Conservation (phyloP, 2,113 vertebrate species). For the Rissa tridactyla region DNA sequence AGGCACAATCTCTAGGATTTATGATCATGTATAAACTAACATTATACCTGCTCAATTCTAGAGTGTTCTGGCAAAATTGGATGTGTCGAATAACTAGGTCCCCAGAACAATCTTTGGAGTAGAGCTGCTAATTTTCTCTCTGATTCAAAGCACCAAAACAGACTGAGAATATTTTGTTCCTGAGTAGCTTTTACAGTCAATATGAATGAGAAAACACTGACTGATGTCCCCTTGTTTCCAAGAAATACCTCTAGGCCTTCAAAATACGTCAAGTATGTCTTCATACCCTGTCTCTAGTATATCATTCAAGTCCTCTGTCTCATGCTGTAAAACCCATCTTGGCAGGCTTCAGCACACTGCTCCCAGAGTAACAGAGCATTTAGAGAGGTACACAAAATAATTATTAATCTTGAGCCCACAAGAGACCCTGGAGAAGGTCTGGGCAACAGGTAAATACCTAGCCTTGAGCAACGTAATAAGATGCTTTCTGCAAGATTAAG, state of each 20-base stretch:
- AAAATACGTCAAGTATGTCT: neutral
- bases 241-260: neutral
- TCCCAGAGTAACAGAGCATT: neutral
- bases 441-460: neutral
- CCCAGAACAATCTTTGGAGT: neutral
- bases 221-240: neutral
- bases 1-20: neutral
- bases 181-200: neutral
- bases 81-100: neutral
- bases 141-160: neutral
- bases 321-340: neutral
- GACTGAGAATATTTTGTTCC: neutral
- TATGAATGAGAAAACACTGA: neutral
- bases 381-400: neutral
- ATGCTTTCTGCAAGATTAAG: neutral
- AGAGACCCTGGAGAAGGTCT: neutral
- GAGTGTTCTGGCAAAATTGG: neutral
- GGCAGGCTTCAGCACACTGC: neutral
- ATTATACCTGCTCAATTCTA: neutral
- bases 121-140: neutral
- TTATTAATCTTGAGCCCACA: neutral
- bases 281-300: neutral
- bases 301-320: neutral
- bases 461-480: neutral
- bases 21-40: neutral